Evolutionary conservation across 2,888 invertebrate genomes (phyloP), one percentile per base, ranked within the genome.

Genomic region (Epicampocera succincta): DNA sequence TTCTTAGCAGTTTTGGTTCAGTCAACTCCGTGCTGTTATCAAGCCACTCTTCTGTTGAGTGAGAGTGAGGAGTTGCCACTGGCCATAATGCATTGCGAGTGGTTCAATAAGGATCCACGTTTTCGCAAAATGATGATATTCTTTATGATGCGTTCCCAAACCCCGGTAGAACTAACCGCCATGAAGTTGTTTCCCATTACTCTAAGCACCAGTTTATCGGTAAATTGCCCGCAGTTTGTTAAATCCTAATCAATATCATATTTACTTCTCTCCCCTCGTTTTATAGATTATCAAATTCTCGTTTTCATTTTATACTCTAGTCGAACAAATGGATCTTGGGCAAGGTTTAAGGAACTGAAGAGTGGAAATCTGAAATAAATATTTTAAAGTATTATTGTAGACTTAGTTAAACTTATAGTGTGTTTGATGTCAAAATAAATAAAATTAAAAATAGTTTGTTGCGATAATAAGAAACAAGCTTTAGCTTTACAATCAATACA

Each of bases 161-260:
- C n/a, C 6, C 72, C 78, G 1, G 56, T 85, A 60, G 63, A 66
- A 6, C 29, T 85, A 1, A 83, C 63, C 9, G 84, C 84, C 13
- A 56, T 83, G 21, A 85, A 85, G 77, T 8, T 85, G 17, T 83
- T 85, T 72, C 84, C 85, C n/a, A 84, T 85, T 19, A 84, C 78
- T 4, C 40, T 85, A 44, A 83, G 74, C 12, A 85, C 84, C 29
- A 85, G 84, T 73, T 21, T 86, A 5, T 68, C 78, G n/a, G 86
- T 85, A 75, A 85, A 84, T 83, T 12, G 1, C 0, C 0, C 13
- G 1, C 2, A 5, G 5, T 25, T 25, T 25, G 2, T 5, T 25
- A 25, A 5, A 25, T 2, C 5, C 5, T 25, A 25, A 3, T 25
- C 5, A 25, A 25, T 5, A 19, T 3, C 8, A 9, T 13, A 3